Conservation (phyloP, 1,140 invertebrate species). For the Condylostylus longicornis region DNA sequence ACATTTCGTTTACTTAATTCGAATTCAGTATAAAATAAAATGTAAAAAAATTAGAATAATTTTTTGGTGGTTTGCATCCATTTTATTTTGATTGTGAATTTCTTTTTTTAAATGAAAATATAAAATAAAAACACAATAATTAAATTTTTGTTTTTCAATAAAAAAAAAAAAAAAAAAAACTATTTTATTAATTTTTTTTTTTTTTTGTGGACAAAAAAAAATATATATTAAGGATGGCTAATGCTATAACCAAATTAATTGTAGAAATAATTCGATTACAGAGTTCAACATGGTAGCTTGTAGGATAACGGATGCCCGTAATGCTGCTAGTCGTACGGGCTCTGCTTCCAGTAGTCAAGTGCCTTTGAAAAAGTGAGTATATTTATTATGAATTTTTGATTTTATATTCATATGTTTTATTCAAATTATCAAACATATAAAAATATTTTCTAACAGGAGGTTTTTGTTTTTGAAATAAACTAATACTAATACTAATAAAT, state of each 20-base stretch:
- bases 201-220: slow-evolving; percentile 14
- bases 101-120: background rate
- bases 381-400: no score
- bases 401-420: no score
- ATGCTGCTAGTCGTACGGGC: slow-evolving; percentile 46
- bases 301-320: slow-evolving; percentile 80
- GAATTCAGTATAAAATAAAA: no score
- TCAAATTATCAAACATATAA: no score
- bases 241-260: slow-evolving; percentile 41
- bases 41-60: no score
- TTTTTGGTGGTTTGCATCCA: no score
- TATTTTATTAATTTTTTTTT: background rate
- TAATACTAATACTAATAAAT: no score
- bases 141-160: no score
- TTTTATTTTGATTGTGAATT: no score
- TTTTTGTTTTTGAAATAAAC: no score
- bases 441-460: no score
- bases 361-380: slow-evolving; percentile 92
- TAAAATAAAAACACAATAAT: background rate
- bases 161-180: background rate
- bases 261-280: slow-evolving; percentile 58
- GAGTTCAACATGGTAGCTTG: slow-evolving; percentile 96
- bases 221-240: slow-evolving; percentile 27
- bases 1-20: no score
- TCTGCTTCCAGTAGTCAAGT: slow-evolving; percentile 71